Percentiles rank a stretch among this genome's conserved stretches.
Evolutionary conservation across 2,797 vertebrate genomes (phyloP).

Genomic region (Falco rusticolus): DNA sequence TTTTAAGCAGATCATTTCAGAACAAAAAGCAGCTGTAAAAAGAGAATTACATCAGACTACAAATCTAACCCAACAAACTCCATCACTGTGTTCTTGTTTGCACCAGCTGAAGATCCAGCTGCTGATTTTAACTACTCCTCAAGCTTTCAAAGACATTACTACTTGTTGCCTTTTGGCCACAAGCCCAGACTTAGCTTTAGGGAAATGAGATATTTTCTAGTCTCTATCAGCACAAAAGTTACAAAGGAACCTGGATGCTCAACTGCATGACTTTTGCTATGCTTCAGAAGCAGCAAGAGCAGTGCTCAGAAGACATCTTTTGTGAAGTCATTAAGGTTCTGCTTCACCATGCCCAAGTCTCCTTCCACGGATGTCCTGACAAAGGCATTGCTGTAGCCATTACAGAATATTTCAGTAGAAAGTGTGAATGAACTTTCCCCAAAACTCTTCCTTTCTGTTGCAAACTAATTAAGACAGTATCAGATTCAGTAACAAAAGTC

Average conservation of each 20-base stretch:
- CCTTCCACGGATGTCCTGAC: background rate
- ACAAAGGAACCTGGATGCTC: background rate
- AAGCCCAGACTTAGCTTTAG: background rate
- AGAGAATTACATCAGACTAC: background rate
- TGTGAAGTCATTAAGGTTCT: background rate
- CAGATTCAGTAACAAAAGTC: background rate
- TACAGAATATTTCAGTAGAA: background rate
- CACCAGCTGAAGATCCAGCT: background rate
- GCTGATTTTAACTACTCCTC: background rate
- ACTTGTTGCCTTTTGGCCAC: background rate
- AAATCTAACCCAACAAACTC: background rate
- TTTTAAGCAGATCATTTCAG: background rate
- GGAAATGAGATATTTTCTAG: background rate
- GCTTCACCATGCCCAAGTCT: background rate
- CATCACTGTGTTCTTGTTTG: background rate
- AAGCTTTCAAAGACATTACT: background rate
- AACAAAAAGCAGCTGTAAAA: background rate
- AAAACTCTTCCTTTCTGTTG: background rate
- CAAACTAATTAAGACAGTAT: background rate
- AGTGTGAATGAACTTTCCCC: background rate
- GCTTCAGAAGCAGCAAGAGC: background rate
- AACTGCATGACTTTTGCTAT: background rate
- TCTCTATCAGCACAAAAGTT: background rate
- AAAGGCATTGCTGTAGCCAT: background rate
- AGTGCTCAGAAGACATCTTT: background rate